Base-by-base conservation (phyloP, 2,113 vertebrate genomes). In the Dipodomys stephensi region DNA sequence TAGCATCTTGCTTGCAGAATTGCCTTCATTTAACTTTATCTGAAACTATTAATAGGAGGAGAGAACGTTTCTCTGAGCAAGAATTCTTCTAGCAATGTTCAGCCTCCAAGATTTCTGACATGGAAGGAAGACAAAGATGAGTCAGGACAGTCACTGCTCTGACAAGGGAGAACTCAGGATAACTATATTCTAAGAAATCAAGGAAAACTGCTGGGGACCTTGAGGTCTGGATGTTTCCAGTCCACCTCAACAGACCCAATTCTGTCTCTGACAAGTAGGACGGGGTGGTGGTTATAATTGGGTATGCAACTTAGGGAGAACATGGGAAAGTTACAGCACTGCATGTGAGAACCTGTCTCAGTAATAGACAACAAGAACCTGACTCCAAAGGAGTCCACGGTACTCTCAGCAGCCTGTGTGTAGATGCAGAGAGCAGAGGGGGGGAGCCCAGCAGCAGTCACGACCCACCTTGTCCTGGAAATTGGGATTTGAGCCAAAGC, bases 381-480 rank as follows among this genome's bases (percentile, higher is more conserved):
- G 35, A 35, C 4, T 18, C 30, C 22, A 7, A 16, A 76, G 12
- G 32, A 60, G 49, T 2, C 5, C 2, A 15, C 10, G 4, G 0
- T 12, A 27, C 67, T 53, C 13, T 10, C 20, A 23, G 64, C 53
- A 87, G 20, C 62, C 57, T 57, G 30, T 0, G 5, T 9, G n/a
- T 4, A 1, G 19, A 39, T 0, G 22, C 35, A 69, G 12, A 68
- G 19, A 65, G 28, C 8, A 62, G 18, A 60, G 9, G 68, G 25
- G 62, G 11, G 4, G 20, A 87, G 6, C 15, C 62, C 62, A 57
- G 27, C 2, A 4, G 78, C 15, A 7, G 9, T 32, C 7, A 15
- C 0, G 20, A 93, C 98, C 97, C 95, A 99, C 99, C 98, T 99
- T 98, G 98, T 99, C 99, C 74, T 98, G 96, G 95, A 99, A 98